Conservation (phyloP, 2,888 invertebrate species). For the Pheosia gnoma region DNA sequence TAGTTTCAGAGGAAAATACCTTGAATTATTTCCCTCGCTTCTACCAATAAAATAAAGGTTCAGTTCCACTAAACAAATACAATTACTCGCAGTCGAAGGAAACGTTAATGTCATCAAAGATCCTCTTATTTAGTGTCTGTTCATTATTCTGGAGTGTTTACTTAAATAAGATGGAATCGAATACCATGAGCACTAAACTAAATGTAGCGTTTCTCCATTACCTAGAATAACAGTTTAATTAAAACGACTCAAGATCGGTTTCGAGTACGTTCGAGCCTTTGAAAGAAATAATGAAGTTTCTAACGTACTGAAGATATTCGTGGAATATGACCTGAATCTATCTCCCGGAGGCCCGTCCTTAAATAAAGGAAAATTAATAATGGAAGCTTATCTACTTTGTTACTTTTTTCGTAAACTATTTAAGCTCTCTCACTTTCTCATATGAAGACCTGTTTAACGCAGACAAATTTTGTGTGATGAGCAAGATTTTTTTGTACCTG, state of each 20-base stretch:
- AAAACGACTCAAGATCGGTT: conserved; percentile 29
- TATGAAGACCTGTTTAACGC: no score
- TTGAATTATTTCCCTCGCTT: conserved; percentile 33
- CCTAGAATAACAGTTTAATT: conserved; percentile 45
- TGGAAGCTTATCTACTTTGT: no score
- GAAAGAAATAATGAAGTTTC: neutral
- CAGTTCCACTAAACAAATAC: conserved; percentile 55
- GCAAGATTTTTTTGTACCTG: no score
- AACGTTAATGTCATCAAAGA: conserved; percentile 55
- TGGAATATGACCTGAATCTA: no score
- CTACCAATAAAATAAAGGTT: conserved; percentile 42
- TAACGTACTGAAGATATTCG: no score
- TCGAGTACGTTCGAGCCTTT: conserved; percentile 17
- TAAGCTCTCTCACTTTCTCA: no score
- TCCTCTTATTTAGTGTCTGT: conserved; percentile 68
- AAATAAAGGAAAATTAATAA: no score
- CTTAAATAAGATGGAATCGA: conserved; percentile 71
- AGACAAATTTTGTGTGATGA: no score
- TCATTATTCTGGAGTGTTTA: conserved; percentile 73
- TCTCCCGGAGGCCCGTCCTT: no score
- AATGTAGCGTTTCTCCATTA: conserved; percentile 32
- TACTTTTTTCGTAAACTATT: no score
- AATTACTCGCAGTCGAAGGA: conserved; percentile 62
- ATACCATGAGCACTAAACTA: conserved; percentile 18
- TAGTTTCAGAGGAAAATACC: neutral